Conservation (phyloP, 2,797 vertebrate species). For the Diglossa cyanea region DNA sequence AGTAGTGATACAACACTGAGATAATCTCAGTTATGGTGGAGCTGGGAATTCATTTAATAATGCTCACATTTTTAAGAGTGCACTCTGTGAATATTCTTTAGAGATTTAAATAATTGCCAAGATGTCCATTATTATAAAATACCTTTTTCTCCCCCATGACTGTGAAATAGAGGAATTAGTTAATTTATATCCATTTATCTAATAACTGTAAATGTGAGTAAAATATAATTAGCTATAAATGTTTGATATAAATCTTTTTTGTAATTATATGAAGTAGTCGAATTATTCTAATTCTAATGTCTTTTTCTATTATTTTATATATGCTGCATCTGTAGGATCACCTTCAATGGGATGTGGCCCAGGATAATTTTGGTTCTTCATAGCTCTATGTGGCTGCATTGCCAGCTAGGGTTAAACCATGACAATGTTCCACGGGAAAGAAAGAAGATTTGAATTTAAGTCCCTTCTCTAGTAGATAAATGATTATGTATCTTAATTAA, state of each 20-base stretch:
- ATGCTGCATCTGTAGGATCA: background rate
- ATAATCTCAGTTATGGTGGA: background rate
- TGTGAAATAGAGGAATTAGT: background rate
- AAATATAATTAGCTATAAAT: background rate
- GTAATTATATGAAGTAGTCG: background rate
- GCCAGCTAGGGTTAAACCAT: background rate
- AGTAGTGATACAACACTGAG: background rate
- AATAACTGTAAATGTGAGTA: background rate
- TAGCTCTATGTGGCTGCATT: background rate
- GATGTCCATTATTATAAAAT: background rate
- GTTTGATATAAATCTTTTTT: background rate
- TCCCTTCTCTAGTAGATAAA: background rate
- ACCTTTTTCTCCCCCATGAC: fast-evolving
- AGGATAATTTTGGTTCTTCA: background rate
- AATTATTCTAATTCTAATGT: background rate
- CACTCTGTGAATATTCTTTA: slow-evolving; percentile 1
- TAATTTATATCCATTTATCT: background rate
- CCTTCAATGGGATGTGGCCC: background rate
- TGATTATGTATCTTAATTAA: background rate
- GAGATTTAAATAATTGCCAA: background rate
- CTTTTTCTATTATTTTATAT: background rate
- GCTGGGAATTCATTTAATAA: background rate
- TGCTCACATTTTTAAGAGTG: background rate
- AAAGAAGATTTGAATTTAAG: background rate
- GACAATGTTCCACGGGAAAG: background rate